These are phyloP conservation scores for Mythimna ferrago DNA, from an alignment of 2,888 invertebrate species.

Conservation along the genomic window DNA sequence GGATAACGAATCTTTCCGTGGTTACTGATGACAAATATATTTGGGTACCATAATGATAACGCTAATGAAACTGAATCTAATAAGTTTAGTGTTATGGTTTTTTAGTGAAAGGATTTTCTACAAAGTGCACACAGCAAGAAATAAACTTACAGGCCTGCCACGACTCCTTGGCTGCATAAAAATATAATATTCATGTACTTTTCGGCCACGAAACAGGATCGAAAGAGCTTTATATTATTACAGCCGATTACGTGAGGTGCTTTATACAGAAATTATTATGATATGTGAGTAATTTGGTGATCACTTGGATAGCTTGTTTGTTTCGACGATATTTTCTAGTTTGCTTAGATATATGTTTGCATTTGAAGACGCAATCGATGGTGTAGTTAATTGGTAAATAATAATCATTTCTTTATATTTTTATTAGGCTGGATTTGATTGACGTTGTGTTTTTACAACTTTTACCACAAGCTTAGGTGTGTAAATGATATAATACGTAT, in stretches of 20 bases:
- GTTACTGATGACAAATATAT: background rate
- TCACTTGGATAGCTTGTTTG: background rate
- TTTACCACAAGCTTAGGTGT: too few relatives aligned
- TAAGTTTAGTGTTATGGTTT: background rate
- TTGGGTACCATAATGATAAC: background rate
- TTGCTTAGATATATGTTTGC: background rate
- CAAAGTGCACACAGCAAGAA: slow-evolving; percentile 48
- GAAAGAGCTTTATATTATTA: background rate
- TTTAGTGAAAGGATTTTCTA: slow-evolving; percentile 33
- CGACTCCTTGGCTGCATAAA: slow-evolving; percentile 92
- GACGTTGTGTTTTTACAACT: background rate
- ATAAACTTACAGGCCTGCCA: slow-evolving; percentile 92
- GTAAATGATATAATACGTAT: too few relatives aligned
- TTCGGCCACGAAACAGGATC: slow-evolving; percentile 10
- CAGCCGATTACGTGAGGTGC: background rate
- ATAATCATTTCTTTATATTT: background rate
- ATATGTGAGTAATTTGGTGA: background rate
- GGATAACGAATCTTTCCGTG: background rate
- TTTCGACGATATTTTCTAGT: background rate
- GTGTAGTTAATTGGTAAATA: background rate
- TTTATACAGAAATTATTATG: background rate
- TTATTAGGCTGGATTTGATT: background rate
- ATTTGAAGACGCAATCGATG: background rate
- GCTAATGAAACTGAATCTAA: background rate
- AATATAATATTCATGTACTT: slow-evolving; percentile 67